Evolutionary conservation across 2,888 invertebrate species (phyloP).

Genomic region (Agriotes lineatus): DNA sequence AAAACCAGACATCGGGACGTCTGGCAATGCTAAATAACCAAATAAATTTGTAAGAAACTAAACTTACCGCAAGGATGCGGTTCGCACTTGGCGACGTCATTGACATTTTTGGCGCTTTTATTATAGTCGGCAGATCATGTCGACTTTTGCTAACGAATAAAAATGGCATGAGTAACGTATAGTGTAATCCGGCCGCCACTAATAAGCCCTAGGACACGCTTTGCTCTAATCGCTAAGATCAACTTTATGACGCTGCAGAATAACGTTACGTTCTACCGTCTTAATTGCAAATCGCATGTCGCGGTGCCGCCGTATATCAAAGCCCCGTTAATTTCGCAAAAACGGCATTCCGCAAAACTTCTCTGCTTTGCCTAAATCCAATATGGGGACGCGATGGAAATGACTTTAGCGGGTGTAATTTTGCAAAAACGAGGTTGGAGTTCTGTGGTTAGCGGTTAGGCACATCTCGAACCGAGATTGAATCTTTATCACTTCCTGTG

Average conservation of each 20-base stretch:
- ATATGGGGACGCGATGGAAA: no score
- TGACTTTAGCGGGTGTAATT: no score
- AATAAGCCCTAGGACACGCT: conserved; percentile 41
- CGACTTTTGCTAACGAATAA: conserved; percentile 44
- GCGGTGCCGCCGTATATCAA: not conserved
- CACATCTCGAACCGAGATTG: not conserved
- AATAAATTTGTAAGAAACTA: no score
- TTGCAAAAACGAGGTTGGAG: no score
- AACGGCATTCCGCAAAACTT: not conserved
- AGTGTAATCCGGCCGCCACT: conserved; percentile 29
- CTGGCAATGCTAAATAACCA: no score
- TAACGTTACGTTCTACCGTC: conserved; percentile 39
- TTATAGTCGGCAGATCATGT: conserved; percentile 13
- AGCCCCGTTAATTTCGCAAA: not conserved
- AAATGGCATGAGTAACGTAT: conserved; percentile 43
- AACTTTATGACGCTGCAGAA: conserved; percentile 39
- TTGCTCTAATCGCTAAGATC: conserved; percentile 41
- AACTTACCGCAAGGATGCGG: no score
- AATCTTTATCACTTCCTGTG: conserved; percentile 19
- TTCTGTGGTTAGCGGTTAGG: no score
- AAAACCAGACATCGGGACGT: no score
- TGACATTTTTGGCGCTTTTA: not conserved
- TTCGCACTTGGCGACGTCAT: no score
- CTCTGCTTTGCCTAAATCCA: no score
- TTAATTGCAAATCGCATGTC: conserved; percentile 39